Base-by-base conservation (phyloP, 2,113 vertebrate genomes). In the Myrmophylax atrothorax region DNA sequence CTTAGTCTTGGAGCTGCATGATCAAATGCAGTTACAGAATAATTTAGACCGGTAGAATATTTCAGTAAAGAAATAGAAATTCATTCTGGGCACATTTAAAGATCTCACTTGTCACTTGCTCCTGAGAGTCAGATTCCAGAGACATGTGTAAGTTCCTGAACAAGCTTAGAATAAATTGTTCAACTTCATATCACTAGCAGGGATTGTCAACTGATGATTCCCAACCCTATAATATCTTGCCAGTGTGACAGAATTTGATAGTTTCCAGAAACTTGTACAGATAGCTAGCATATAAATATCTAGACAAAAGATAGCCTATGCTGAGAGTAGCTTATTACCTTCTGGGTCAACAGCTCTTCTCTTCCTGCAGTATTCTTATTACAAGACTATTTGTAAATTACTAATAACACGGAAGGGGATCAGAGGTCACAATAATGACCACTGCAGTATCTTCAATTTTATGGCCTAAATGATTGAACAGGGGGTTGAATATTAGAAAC, bases 11-110 rank as follows among this genome's bases (percentile, higher is more conserved):
- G 72, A 91, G 89, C 68, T 95, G 59, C 79, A 82, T 50, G 74
- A 97, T 97, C 95, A 97, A 97, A 94, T 96, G 84, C 50, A 78
- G 80, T 95, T 97, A 94, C 31, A 94, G 91, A 93, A 91, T 95
- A 96, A 96, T 97, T 97, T 96, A 96, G 95, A 84, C 55, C 44
- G 83, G 87, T 52, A 81, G 90, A 97, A 96, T 96, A 96, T 96
- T 97, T 95, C 82, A 22, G 42, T 97, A 96, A 96, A 93, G 76
- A 95, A 85, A 95, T 12, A 46, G 46, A 97, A 97, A 96, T 96
- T 95, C n/a, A 96, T 97, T 97, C 94, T 82, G 52, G 62, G 53
- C 73, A 95, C 82, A 91, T 31, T 96, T 91, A 92, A 94, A 82
- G 47, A 25, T 91, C 29, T 77, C 18, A 37, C 79, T 92, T 80